These are phyloP conservation scores for Uropetala carovei DNA, from an alignment of 2,888 invertebrate species.

Conservation along the genomic window DNA sequence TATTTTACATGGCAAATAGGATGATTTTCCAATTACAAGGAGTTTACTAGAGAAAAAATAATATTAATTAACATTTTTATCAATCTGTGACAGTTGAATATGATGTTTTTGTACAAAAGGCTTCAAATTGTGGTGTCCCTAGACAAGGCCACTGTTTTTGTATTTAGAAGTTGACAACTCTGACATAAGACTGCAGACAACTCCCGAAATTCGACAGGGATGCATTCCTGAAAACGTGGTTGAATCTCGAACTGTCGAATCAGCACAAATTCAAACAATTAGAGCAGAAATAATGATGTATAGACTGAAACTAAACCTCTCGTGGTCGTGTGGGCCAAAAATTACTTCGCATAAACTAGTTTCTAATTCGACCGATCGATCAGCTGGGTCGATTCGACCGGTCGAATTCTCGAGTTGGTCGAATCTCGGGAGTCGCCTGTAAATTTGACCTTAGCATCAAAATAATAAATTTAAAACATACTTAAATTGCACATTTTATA, in stretches of 20 bases:
- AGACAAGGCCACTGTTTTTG: constrained; percentile 38
- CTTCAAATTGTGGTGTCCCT: constrained; percentile 26
- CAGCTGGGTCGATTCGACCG: no score
- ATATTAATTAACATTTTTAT: constrained; percentile 12
- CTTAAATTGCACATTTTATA: not conserved
- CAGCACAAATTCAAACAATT: no score
- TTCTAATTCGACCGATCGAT: no score
- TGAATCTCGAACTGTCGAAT: no score
- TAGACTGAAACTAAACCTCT: no score
- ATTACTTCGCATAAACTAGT: no score
- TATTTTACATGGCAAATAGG: not conserved
- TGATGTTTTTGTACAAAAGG: constrained; percentile 20
- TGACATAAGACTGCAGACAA: not conserved
- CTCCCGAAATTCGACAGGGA: no score
- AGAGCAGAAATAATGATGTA: no score
- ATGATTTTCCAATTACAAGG: not conserved
- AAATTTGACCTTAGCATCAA: not conserved
- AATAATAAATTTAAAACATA: constrained; percentile 35
- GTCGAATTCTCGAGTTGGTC: no score
- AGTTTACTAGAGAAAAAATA: constrained; percentile 10
- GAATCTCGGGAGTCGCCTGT: no score
- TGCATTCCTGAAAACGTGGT: no score
- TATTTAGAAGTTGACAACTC: constrained; percentile 26
- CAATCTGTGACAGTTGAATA: constrained; percentile 1
- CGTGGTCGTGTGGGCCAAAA: no score